Evolutionary conservation across 2,113 vertebrate genomes (phyloP).

Genomic region (Burhinus bistriatus): DNA sequence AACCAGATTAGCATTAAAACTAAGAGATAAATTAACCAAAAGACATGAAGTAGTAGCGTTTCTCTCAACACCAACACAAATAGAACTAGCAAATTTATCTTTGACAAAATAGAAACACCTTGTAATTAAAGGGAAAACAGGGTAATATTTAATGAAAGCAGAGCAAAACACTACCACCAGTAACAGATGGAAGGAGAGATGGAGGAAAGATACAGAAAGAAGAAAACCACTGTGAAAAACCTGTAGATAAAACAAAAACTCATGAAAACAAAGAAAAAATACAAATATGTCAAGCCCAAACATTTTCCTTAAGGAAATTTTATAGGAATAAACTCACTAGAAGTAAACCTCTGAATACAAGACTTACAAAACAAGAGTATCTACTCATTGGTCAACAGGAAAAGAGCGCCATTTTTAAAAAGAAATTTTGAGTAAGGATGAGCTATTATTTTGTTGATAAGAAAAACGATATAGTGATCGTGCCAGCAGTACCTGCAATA

Average conservation of each 20-base stretch:
- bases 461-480: neutral
- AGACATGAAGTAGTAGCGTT: neutral
- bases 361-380: neutral
- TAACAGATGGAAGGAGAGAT: neutral
- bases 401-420: neutral
- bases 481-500: neutral
- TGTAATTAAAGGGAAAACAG: slow-evolving; percentile 8
- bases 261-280: neutral
- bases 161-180: neutral
- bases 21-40: slow-evolving; percentile 49
- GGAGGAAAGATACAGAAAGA: neutral
- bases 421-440: neutral
- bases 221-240: neutral
- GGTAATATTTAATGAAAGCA: slow-evolving; percentile 19
- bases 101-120: slow-evolving; percentile 37
- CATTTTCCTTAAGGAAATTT: neutral
- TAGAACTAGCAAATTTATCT: slow-evolving; percentile 47
- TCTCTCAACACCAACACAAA: slow-evolving; percentile 41
- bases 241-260: neutral
- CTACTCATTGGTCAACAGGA: neutral
- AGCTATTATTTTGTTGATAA: neutral
- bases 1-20: slow-evolving; percentile 43
- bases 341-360: neutral
- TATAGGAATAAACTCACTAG: neutral
- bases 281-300: neutral